Evolutionary conservation across 2,113 vertebrate genomes (phyloP), one percentile per base, ranked within the genome.

Genomic region (Hystrix brachyura): DNA sequence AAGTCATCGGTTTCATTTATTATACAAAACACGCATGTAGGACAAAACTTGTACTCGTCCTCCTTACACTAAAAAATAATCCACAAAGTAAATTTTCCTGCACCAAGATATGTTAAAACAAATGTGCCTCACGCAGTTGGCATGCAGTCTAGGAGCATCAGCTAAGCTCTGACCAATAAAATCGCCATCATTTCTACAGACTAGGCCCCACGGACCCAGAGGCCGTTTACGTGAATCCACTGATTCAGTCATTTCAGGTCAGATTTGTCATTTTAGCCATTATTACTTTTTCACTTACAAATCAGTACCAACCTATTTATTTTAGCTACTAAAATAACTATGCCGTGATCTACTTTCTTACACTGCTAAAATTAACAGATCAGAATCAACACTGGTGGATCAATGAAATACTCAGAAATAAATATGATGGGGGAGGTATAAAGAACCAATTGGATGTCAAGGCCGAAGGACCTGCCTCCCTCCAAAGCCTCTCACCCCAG

Each of bases 241-340:
- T 43, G 25, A 88, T 51, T 55, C 79, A 12, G 12, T 74, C 78
- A 62, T 69, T 17, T 76, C 34, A 43, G 53, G 59, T 88, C 84
- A 90, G 87, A 95, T 65, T 62, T 90, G 60, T 74, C 76, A 43
- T 69, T 95, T 74, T 34, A 94, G n/a, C 38, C 48, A 91, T 87
- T 67, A 46, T 62, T 71, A 53, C 27, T 29, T 65, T 87, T 95
- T 48, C 59, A 81, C 67, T 80, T 78, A 80, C 60, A 74, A 93
- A 91, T 87, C 48, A 78, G 79, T 53, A 92, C 29, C 87, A 69
- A 57, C 69, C 43, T 38, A 85, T 84, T 46, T 87, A 95, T 93
- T 81, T 83, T 32, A 48, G 67, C 46, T 74, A 81, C 80, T 27
- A 51, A 81, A 95, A 78, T 78, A 95, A 72, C 53, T 67, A 91